Base-by-base conservation (phyloP, 1,140 invertebrate genomes). In the Anadara kagoshimensis region DNA sequence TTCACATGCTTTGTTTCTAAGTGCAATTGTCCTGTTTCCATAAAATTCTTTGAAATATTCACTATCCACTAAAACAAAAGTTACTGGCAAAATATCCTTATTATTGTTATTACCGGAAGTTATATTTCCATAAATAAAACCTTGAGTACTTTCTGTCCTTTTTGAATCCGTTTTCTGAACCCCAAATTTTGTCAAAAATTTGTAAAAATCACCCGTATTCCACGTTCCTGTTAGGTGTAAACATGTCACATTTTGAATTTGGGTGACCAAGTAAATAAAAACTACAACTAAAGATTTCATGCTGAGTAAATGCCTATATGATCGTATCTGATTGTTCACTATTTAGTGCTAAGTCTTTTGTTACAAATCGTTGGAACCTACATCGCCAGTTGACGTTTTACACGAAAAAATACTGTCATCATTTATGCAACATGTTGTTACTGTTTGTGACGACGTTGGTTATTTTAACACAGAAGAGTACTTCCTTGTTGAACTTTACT, bases 91-190 rank as follows among this genome's bases (percentile, higher is more conserved):
- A 75, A 80, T 70, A 63, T 91, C 91, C 73, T 93, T 92, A 67
- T 92, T 89, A 26, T 90, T 89, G 69, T 65, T 56, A 29, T 90
- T 92, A 36, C 29, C 7, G 0, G 94, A 92, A 26, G 95, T 97
- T 36, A 98, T 93, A 90, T 98, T 98, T 20, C 97, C 97, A 88
- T 96, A 98, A 80, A 98, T 97, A 87, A 96, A 98, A 41, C 97
- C 97, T 89, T 94, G 94, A 70, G 95, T 96, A 75, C 94, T 93
- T 76, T 93, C 93, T 81, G 93, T 91, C 78, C 94, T 92, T 86
- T 95, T 92, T 26, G 93, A 91, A 87, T 97, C 95, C n/a, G 96
- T 97, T 89, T 98, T 97, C 90, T 98, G 96, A 88, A 98, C 96
- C 67, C 97, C 97, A 89, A 98, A 99, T 90, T 98, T 98, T 4